phyloP scores from a whole-genome alignment of 2,113 vertebrate species.

The Anarhynchus alexandrinus region DNA sequence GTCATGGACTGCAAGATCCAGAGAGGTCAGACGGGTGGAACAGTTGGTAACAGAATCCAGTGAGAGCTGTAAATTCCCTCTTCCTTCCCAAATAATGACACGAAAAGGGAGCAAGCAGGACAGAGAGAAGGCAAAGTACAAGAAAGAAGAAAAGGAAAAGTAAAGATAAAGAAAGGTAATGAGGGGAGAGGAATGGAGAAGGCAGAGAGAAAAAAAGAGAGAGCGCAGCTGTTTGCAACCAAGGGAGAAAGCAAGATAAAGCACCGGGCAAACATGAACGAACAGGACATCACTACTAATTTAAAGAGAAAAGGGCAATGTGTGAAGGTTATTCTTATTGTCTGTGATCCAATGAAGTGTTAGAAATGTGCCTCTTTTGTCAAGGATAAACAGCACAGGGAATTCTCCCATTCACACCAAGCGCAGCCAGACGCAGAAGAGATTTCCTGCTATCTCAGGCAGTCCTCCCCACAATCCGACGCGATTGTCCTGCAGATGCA shows the following conservation, averaged over 20 bases:
- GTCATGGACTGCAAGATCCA: slow-evolving; percentile 18
- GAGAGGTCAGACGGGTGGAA: slow-evolving; percentile 48
- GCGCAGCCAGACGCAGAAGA: background rate
- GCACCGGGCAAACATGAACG: background rate
- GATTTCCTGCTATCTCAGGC: background rate
- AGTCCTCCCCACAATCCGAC: background rate
- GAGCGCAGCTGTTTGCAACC: background rate
- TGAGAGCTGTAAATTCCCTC: slow-evolving; percentile 22
- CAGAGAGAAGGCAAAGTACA: background rate
- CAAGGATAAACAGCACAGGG: slow-evolving; percentile 14
- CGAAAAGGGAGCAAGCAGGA: background rate
- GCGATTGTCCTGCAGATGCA: background rate
- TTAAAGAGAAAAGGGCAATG: slow-evolving; percentile 41
- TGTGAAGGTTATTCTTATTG: slow-evolving; percentile 40
- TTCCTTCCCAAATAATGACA: slow-evolving; percentile 26
- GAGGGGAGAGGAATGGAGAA: background rate
- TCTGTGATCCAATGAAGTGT: slow-evolving; percentile 3
- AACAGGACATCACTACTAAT: slow-evolving; percentile 32
- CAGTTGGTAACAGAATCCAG: slow-evolving; percentile 54
- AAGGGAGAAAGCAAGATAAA: slow-evolving; percentile 25
- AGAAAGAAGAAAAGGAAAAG: background rate
- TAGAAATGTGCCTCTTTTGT: slow-evolving; percentile 35
- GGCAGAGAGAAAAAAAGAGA: background rate
- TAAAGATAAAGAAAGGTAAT: background rate
- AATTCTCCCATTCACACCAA: slow-evolving; percentile 16